Conservation (phyloP, 2,113 vertebrate species). For the Chionomys nivalis region DNA sequence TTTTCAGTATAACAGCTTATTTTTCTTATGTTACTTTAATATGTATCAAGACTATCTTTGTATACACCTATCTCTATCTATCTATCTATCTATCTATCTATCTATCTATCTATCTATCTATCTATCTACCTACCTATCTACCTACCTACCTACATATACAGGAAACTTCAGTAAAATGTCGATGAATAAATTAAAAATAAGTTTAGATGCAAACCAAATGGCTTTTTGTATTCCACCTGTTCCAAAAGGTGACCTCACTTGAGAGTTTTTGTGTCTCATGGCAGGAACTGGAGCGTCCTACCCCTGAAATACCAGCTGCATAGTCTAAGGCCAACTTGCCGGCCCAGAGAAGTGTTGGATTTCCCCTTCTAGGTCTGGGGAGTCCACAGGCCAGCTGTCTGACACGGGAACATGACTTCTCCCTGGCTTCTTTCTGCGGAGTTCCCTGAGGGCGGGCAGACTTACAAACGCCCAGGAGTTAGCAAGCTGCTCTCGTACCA, state of each 20-base stretch:
- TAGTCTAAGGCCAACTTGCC: background rate
- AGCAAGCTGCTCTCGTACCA: slow-evolving; percentile 28
- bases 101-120: too few species aligned
- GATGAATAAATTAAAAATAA: background rate
- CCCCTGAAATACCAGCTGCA: background rate
- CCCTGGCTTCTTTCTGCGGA: background rate
- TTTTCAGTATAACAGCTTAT: background rate
- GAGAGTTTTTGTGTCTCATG: background rate
- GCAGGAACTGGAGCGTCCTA: background rate
- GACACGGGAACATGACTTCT: background rate
- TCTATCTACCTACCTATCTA: background rate
- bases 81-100: background rate
- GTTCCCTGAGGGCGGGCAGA: background rate
- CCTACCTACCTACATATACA: background rate
- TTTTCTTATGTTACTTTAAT: background rate
- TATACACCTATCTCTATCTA: too few species aligned
- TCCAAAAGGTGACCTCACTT: slow-evolving; percentile 17
- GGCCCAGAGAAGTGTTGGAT: background rate
- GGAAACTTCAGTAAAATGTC: background rate
- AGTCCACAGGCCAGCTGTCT: background rate
- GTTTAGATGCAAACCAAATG: background rate
- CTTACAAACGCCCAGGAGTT: background rate
- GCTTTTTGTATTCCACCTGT: background rate
- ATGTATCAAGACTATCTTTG: background rate
- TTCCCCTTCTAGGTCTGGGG: background rate